These are phyloP conservation scores for Tenualosa ilisha DNA, from an alignment of 2,797 vertebrate genomes.

Conservation along the genomic window DNA sequence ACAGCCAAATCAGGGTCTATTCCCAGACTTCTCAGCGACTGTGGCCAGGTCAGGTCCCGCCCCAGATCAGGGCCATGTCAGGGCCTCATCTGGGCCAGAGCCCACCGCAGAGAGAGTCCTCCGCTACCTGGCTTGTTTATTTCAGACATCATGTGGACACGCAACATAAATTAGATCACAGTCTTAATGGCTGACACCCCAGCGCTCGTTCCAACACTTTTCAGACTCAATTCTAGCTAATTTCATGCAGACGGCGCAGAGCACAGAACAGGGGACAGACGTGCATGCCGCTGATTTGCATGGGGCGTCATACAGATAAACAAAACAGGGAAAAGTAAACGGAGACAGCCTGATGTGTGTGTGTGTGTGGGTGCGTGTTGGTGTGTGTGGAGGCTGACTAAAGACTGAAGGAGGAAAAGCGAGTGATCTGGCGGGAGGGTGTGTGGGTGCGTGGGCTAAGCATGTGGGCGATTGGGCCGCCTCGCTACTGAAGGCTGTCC, in stretches of 20 bases:
- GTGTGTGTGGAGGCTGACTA: not conserved
- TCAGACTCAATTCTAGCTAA: not conserved
- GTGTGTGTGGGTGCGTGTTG: not conserved
- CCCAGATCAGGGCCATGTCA: not conserved
- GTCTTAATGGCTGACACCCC: slow-evolving; percentile 40
- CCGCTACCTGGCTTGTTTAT: not conserved
- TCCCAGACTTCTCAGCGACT: not conserved
- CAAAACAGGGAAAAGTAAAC: not conserved
- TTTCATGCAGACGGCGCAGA: not conserved
- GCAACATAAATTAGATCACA: slow-evolving; percentile 50
- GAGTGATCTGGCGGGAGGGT: not conserved
- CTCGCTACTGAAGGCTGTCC: not conserved
- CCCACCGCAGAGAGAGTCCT: not conserved
- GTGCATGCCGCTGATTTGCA: not conserved
- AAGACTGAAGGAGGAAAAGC: not conserved
- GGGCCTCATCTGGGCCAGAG: not conserved
- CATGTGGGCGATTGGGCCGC: no score
- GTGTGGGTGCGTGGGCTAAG: not conserved
- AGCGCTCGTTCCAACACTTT: not conserved
- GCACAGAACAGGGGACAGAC: not conserved
- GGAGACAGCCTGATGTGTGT: not conserved
- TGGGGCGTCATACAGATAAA: not conserved
- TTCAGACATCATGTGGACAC: not conserved
- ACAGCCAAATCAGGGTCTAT: slow-evolving; percentile 39
- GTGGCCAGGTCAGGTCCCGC: not conserved